Evolutionary conservation across 37 sponge, comb jelly and placozoan genomes (phyloP), one percentile per base, ranked within the genome.

Genomic region (Axinella damicornis): DNA sequence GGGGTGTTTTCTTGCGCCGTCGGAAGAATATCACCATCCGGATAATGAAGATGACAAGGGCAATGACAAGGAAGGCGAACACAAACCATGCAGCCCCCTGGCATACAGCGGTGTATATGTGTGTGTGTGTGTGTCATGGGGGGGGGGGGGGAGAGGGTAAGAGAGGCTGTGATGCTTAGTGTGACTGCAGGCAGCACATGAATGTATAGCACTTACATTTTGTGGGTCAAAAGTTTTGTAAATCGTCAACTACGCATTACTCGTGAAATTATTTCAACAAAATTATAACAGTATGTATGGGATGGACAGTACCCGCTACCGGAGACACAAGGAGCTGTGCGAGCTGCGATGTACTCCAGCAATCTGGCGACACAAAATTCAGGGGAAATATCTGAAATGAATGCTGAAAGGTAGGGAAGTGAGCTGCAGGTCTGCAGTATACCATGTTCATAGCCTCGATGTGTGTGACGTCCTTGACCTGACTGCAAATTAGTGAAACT

Each of bases 21-120:
- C 69, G 40, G 21, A 66, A 31, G 56, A 54, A 83, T 65, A 89
- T 83, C 41, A 67, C 25, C 62, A 70, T 61, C 20, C 89, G 71
- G 4, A 78, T 62, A 38, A 83, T 36, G 59, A 36, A 65, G 31
- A 89, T 37, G 5, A 78, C 73, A 18, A 78, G 25, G 5, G 40
- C 66, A 6, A 83, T 32, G 30, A 83, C 39, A 28, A 83, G 4
- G 65, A 89, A 89, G 34, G 83, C 37, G 59, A 82, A 77, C 19
- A 63, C 46, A 12, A 89, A 65, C 89, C 89, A 89, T 25, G 84
- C 84, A 31, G 84, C 64, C 53, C 34, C 77, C 89, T 89, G 25
- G 46, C 9, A n/a, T 37, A 72, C n/a, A 73, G 64, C 9, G 15
- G 60, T 57, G n/a, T n/a, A n/a, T n/a, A n/a, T n/a, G 1, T 14